Conservation (phyloP, 2,797 vertebrate genomes). For the Molothrus aeneus region DNA sequence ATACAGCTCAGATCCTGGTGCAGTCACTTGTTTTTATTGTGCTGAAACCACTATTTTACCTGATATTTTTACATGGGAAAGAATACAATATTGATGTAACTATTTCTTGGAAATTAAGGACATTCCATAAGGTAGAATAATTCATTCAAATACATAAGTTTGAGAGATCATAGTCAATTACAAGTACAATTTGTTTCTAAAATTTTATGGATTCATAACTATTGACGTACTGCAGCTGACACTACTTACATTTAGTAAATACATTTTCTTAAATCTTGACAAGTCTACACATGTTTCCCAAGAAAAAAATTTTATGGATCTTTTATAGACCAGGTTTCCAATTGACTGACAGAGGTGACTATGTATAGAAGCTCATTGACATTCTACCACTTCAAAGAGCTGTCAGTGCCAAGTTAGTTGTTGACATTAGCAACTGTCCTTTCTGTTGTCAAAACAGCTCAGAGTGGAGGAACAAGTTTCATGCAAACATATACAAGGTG, state of each 20-base stretch:
- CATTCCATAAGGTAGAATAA: background rate
- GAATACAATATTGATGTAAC: background rate
- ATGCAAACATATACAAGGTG: fast-evolving
- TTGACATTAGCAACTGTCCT: background rate
- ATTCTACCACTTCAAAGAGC: background rate
- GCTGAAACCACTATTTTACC: background rate
- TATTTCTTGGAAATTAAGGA: background rate
- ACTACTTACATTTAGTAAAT: background rate
- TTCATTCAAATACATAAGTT: background rate
- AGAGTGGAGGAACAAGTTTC: background rate
- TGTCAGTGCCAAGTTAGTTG: background rate
- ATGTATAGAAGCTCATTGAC: background rate
- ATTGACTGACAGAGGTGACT: background rate
- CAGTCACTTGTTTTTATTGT: background rate
- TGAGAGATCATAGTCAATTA: background rate
- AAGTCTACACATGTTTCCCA: background rate
- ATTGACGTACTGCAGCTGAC: background rate
- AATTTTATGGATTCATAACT: background rate
- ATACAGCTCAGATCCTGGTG: background rate
- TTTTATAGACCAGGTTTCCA: background rate
- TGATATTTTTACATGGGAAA: background rate
- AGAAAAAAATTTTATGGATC: background rate
- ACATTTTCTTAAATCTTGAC: background rate
- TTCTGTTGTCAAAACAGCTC: background rate
- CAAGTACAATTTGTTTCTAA: background rate